Evolutionary conservation across 2,797 vertebrate species (phyloP).

Genomic region (Leucoraja ocellata): DNA sequence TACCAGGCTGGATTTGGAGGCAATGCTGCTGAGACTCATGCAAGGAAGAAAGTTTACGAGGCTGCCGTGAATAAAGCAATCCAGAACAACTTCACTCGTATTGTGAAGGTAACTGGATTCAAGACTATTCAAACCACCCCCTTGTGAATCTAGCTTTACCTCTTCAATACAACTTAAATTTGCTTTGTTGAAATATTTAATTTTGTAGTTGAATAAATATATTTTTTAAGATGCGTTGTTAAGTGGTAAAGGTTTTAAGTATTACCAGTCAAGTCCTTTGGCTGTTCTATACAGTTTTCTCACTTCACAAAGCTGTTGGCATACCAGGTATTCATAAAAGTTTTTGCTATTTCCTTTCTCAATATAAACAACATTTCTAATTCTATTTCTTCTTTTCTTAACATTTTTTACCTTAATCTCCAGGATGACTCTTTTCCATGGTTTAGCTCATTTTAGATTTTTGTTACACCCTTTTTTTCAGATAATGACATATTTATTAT

Average conservation of each 20-base stretch:
- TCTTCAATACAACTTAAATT: too few species aligned
- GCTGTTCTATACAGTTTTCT: neutral
- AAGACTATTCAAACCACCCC: neutral
- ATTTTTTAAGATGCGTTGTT: too few species aligned
- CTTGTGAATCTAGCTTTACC: neutral
- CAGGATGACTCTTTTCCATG: neutral
- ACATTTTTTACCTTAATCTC: neutral
- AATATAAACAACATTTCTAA: neutral
- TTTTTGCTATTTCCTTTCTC: neutral
- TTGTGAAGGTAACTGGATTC: constrained; percentile 68
- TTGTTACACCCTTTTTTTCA: neutral
- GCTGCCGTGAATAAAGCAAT: constrained; percentile 69
- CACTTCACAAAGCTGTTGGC: too few species aligned
- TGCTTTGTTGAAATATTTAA: too few species aligned
- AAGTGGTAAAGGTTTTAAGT: too few species aligned
- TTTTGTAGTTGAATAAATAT: too few species aligned
- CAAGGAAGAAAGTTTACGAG: constrained; percentile 80
- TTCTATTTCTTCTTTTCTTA: neutral
- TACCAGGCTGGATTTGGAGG: constrained; percentile 71
- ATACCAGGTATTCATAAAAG: neutral
- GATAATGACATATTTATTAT: neutral
- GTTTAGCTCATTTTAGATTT: neutral
- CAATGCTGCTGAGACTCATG: constrained; percentile 60
- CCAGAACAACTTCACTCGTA: constrained; percentile 70
- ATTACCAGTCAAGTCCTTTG: too few species aligned